Conservation (phyloP, 1,140 invertebrate species). For the Drosophila ercepeae region DNA sequence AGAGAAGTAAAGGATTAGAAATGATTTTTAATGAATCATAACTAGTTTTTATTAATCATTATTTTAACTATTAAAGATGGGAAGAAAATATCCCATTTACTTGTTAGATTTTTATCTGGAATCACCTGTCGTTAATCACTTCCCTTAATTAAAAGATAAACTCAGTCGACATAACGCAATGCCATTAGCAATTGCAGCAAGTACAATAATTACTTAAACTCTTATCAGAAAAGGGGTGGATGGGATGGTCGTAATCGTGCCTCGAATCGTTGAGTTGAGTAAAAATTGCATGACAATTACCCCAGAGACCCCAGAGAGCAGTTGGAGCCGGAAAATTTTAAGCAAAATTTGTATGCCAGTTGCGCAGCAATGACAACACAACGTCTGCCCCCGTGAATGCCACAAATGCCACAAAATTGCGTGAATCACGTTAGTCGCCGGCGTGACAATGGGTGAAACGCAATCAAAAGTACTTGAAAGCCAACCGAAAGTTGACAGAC, state of each 20-base stretch:
- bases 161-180: constrained; percentile 15
- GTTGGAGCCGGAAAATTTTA: constrained; percentile 35
- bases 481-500: constrained; percentile 23
- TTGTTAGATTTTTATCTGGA: not conserved
- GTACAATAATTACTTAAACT: constrained; percentile 24
- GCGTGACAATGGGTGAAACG: constrained; percentile 39
- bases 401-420: constrained; percentile 30
- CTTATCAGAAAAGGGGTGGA: constrained; percentile 29
- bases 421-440: constrained; percentile 53
- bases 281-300: constrained; percentile 55
- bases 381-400: not conserved
- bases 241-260: constrained; percentile 16
- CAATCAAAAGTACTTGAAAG: constrained; percentile 48
- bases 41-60: not conserved
- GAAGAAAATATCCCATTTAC: no score
- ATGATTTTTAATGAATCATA: not conserved
- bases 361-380: constrained; percentile 42
- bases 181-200: constrained; percentile 7
- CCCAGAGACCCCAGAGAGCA: constrained; percentile 49
- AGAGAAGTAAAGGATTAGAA: not conserved
- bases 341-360: constrained; percentile 57
- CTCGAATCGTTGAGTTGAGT: constrained; percentile 36
- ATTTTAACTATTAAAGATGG: not conserved
- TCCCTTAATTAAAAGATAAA: constrained; percentile 46
- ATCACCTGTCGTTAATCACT: constrained; percentile 7